Evolutionary conservation across 1,140 invertebrate species (phyloP), one percentile per base, ranked within the genome.

Genomic region (Babylonia areolata): DNA sequence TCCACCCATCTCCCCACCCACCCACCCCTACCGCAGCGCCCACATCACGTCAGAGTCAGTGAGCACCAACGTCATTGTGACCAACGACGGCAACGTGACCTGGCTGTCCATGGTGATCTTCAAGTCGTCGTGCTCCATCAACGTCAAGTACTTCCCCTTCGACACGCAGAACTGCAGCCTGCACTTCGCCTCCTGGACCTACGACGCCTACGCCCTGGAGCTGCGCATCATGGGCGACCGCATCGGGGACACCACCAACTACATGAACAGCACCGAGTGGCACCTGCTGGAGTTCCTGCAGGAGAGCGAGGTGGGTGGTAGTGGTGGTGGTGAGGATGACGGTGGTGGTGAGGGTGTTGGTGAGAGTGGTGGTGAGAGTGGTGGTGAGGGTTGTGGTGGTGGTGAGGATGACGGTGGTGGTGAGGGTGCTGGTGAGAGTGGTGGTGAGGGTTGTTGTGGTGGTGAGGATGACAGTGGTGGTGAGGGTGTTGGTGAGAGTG

Each of bases 161-260:
- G 95, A 95, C 81, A 90, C 86, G 69, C 86, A 95, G 88, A 94
- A 93, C 87, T 95, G 95, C 86, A 90, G 91, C 37, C 92, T 95
- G 91, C 90, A 94, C 94, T 99, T 98, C 96, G 97, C 98, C 3
- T 98, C 97, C 0, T 99, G 98, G 98, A 98, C 98, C 0, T 99
- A 99, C 94, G 98, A 99, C 92, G 97, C 97, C 77, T 92, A 89
- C 87, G 90, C 88, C 35, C 79, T 92, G 17, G 93, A 94, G 71
- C 87, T 93, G 37, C 37, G 90, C 35, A 91, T 86, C 37, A 69
- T 88, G 42, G 89, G 87, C 17, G 87, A 90, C 15, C 40, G 54
- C 15, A 71, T 86, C 64, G 95, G 94, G 11, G 94, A 95, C 81
- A 83, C 92, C 51, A 91, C 94, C 28, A 95, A 95, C 88, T 95